Evolutionary conservation across 2,888 invertebrate species (phyloP).

Genomic region (Belgica antarctica): DNA sequence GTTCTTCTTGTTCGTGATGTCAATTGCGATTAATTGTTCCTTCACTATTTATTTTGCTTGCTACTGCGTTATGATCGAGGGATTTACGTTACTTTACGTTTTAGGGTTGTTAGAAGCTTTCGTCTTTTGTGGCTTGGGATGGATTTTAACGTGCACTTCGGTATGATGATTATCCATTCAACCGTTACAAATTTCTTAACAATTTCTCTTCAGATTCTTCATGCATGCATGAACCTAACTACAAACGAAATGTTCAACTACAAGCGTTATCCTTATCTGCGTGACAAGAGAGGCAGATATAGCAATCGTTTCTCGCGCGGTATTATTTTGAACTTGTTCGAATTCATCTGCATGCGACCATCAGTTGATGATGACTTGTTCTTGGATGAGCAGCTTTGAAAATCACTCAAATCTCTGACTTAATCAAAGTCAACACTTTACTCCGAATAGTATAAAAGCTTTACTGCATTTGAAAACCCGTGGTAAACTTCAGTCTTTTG

Average conservation of each 20-base stretch:
- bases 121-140: slow-evolving; percentile 79
- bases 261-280: slow-evolving; percentile 83
- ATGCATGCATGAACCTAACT: slow-evolving; percentile 89
- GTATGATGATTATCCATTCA: slow-evolving; percentile 59
- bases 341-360: slow-evolving; percentile 81
- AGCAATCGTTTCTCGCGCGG: slow-evolving; percentile 91
- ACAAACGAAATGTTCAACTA: slow-evolving; percentile 95
- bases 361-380: slow-evolving; percentile 69
- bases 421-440: slow-evolving; percentile 31
- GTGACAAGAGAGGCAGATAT: slow-evolving; percentile 84
- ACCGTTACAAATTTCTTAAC: too few species aligned
- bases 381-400: slow-evolving; percentile 61
- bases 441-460: slow-evolving; percentile 14
- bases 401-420: slow-evolving; percentile 40
- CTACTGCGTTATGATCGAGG: slow-evolving; percentile 80
- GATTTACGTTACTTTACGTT: slow-evolving; percentile 81
- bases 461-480: too few species aligned
- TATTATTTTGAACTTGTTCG: slow-evolving; percentile 78
- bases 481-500: too few species aligned
- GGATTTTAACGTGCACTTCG: slow-evolving; percentile 84
- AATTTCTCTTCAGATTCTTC: slow-evolving; percentile 69
- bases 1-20: slow-evolving; percentile 87
- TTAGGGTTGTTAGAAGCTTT: slow-evolving; percentile 78
- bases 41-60: slow-evolving; percentile 85
- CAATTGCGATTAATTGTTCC: slow-evolving; percentile 82